phyloP scores from a whole-genome alignment of 23 tunicate genomes.

The Trididemnum clinides region DNA sequence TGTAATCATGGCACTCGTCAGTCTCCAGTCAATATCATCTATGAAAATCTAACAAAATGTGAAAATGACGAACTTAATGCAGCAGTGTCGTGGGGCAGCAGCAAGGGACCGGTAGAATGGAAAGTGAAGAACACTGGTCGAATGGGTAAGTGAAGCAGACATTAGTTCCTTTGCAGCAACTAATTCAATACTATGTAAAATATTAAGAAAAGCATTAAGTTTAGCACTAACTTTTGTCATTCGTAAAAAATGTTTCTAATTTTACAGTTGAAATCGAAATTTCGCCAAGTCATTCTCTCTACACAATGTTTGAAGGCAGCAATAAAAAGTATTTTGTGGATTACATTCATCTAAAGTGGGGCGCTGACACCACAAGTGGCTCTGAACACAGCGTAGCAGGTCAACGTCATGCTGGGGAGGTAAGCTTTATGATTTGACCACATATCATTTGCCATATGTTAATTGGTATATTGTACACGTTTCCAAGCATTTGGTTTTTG shows the following conservation, averaged over 20 bases:
- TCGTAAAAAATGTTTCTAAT: too few relatives aligned
- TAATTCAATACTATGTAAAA: not conserved
- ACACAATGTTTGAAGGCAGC: conserved; percentile 3
- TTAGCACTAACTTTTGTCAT: too few relatives aligned
- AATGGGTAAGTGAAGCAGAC: conserved; percentile 25
- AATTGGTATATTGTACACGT: not conserved
- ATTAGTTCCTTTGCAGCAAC: too few relatives aligned
- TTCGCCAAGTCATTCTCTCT: not conserved
- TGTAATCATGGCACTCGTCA: too few relatives aligned
- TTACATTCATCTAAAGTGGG: conserved; percentile 26
- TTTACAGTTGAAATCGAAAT: conserved; percentile 21
- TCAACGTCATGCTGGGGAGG: conserved; percentile 31
- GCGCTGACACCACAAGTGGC: not conserved
- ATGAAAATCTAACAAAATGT: not conserved
- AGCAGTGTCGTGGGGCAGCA: not conserved
- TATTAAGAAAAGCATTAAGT: not conserved
- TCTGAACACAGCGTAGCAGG: conserved; percentile 31
- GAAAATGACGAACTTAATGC: not conserved
- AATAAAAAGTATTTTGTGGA: conserved; percentile 24
- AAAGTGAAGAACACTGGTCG: conserved; percentile 16
- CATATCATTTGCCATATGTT: not conserved
- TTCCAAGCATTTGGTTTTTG: not conserved
- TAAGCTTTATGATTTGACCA: not conserved
- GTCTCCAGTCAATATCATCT: conserved; percentile 4
- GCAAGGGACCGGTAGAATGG: not conserved